phyloP scores from a whole-genome alignment of 2,888 invertebrate species.

The Selenia dentaria region DNA sequence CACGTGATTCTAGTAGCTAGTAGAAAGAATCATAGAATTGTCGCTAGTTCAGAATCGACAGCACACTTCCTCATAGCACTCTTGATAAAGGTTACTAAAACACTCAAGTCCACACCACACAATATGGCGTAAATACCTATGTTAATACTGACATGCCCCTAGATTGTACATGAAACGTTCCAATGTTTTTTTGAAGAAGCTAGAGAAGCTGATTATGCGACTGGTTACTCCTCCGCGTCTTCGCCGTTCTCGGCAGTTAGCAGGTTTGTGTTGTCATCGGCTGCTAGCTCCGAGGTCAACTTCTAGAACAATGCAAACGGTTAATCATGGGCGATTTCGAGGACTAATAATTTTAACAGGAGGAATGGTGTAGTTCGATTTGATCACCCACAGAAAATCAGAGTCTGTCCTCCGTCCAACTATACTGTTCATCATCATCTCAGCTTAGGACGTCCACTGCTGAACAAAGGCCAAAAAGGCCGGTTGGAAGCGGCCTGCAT shows the following conservation, averaged over 20 bases:
- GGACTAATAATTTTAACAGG: no score
- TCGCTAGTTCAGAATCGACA: no score
- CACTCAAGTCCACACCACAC: neutral
- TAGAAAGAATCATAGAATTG: no score
- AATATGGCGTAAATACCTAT: neutral
- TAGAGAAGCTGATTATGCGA: slow-evolving; percentile 44
- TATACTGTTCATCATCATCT: no score
- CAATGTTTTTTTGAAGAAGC: slow-evolving; percentile 52
- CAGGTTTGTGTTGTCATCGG: slow-evolving; percentile 78
- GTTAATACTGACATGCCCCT: slow-evolving; percentile 18
- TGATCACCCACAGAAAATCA: no score
- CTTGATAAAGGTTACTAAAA: neutral
- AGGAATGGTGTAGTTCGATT: no score
- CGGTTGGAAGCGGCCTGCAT: no score
- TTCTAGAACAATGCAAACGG: slow-evolving; percentile 57
- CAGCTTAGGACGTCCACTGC: no score
- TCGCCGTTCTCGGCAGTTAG: slow-evolving; percentile 77
- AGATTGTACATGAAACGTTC: slow-evolving; percentile 59
- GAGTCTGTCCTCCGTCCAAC: no score
- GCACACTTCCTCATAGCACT: neutral
- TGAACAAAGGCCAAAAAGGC: no score
- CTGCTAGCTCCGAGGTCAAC: slow-evolving; percentile 71
- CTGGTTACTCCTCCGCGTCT: slow-evolving; percentile 69
- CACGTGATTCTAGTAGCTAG: no score
- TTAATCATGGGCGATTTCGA: no score